Conservation (phyloP, 2,797 vertebrate species). For the Danio jaintianensis region DNA sequence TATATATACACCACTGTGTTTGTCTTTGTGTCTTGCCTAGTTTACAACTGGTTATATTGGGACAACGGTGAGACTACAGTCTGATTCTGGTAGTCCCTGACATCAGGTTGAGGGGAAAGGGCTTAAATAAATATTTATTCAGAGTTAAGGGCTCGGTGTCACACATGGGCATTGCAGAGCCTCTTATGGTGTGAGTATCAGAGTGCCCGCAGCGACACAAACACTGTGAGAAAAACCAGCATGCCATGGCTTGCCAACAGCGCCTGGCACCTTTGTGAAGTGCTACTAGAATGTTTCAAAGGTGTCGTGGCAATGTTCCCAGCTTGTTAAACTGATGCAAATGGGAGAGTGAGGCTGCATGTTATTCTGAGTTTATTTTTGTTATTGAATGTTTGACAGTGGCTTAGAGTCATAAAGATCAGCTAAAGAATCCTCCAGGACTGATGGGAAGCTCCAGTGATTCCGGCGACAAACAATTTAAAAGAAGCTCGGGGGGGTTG, state of each 20-base stretch:
- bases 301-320: conserved; percentile 50
- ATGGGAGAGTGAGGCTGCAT: conserved; percentile 27
- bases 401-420: conserved; percentile 46
- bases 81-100: conserved; percentile 44
- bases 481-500: no score
- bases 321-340: conserved; percentile 46
- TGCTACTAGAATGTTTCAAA: conserved; percentile 47
- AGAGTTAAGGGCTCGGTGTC: conserved; percentile 43
- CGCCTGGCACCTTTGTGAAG: conserved; percentile 45
- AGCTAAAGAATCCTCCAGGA: conserved; percentile 10
- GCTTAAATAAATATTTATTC: conserved; percentile 64
- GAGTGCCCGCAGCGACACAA: conserved; percentile 54
- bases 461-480: neutral
- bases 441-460: conserved; percentile 22
- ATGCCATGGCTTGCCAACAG: conserved; percentile 47
- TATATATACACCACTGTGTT: conserved; percentile 13
- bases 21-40: conserved; percentile 26
- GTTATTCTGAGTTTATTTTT: conserved; percentile 57
- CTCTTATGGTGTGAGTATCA: conserved; percentile 64
- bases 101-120: conserved; percentile 49
- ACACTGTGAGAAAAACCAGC: conserved; percentile 60
- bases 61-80: conserved; percentile 30
- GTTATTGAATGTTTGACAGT: conserved; percentile 52
- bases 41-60: conserved; percentile 39
- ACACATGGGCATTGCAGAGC: conserved; percentile 50